Evolutionary conservation across 1,140 invertebrate species (phyloP).

Genomic region (Ptiloglossa arizonensis): DNA sequence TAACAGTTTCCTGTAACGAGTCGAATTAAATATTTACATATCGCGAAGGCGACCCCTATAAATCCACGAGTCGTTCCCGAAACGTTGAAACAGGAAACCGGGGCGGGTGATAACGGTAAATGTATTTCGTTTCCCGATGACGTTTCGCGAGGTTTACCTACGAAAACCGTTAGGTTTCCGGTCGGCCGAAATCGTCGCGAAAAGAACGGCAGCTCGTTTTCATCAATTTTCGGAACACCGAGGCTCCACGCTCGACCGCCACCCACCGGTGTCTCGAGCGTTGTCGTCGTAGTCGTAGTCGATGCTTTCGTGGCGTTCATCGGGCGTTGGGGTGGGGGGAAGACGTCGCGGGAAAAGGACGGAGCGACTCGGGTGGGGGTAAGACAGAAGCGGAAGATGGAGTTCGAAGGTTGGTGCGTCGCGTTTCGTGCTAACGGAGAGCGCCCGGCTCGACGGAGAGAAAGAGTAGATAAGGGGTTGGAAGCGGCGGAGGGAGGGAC

Average conservation of each 20-base stretch:
- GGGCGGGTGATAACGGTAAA: too few relatives aligned
- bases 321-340: too few relatives aligned
- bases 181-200: slow-evolving; percentile 32
- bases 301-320: background rate
- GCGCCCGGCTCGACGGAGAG: background rate
- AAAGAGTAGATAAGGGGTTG: slow-evolving; percentile 35
- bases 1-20: background rate
- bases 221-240: slow-evolving; percentile 67
- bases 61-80: too few relatives aligned
- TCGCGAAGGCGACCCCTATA: background rate
- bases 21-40: background rate
- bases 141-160: too few relatives aligned
- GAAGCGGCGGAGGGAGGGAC: slow-evolving; percentile 38
- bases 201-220: slow-evolving; percentile 58
- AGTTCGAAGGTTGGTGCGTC: slow-evolving; percentile 36
- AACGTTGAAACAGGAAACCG: too few relatives aligned
- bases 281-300: slow-evolving; percentile 40
- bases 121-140: too few relatives aligned
- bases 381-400: slow-evolving; percentile 3
- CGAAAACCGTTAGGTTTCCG: too few relatives aligned
- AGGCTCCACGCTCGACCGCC: slow-evolving; percentile 45
- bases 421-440: slow-evolving; percentile 16
- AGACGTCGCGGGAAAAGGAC: slow-evolving; percentile 48
- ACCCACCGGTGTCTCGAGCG: slow-evolving; percentile 25
- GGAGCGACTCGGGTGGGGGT: slow-evolving; percentile 17